A percentile compares a stretch with the other conserved stretches of the same genome.
phyloP scores from a whole-genome alignment of 2,797 vertebrate species.

The Numenius phaeopus region DNA sequence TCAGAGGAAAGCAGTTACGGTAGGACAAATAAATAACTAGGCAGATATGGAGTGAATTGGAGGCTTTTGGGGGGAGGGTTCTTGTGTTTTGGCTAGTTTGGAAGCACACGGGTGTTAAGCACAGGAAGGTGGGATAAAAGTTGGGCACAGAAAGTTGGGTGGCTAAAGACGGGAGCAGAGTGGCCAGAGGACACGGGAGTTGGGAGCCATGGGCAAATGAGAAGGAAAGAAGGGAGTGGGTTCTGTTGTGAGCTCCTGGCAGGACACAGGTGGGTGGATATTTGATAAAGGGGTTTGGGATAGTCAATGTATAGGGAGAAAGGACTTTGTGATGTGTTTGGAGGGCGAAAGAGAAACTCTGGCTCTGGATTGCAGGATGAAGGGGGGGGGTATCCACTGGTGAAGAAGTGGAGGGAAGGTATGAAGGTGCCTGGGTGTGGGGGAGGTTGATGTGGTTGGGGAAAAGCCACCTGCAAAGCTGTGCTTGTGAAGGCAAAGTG shows the following conservation, averaged over 20 bases:
- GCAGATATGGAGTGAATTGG: fast-evolving
- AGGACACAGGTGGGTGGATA: background rate
- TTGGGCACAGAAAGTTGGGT: background rate
- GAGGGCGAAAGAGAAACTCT: background rate
- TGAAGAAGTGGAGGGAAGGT: background rate
- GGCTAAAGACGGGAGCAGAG: background rate
- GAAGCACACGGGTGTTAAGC: background rate
- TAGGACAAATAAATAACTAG: background rate
- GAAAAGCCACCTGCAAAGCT: background rate
- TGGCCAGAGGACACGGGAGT: background rate
- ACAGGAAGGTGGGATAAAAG: background rate
- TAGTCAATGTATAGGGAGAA: background rate
- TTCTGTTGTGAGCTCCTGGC: background rate
- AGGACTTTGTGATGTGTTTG: background rate
- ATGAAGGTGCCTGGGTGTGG: background rate
- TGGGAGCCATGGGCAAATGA: background rate
- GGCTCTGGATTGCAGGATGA: background rate
- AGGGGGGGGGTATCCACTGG: background rate
- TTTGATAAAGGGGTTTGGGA: background rate
- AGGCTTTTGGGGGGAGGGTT: background rate
- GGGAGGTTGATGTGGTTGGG: background rate
- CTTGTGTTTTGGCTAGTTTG: background rate
- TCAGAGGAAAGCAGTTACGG: background rate
- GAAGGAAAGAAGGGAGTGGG: background rate
- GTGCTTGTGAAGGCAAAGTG: background rate